Evolutionary conservation across 2,888 invertebrate genomes (phyloP).

Genomic region (Netelia virgata): DNA sequence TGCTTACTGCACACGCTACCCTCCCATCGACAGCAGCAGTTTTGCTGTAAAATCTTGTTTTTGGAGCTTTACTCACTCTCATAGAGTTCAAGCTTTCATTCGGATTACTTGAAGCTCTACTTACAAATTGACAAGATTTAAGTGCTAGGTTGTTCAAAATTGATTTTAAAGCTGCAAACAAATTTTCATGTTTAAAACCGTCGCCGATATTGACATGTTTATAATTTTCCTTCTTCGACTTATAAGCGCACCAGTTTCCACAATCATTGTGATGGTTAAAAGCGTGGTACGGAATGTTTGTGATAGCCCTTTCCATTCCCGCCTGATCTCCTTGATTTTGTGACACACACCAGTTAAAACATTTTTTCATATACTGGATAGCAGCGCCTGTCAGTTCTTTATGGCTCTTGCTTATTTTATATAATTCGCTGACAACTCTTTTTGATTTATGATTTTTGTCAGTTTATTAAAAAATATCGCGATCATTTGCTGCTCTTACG

Average conservation of each 20-base stretch:
- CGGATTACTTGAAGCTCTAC: conserved; percentile 65
- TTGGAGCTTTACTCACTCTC: conserved; percentile 67
- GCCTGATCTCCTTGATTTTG: conserved; percentile 58
- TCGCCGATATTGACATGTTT: conserved; percentile 62
- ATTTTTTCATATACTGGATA: conserved; percentile 64
- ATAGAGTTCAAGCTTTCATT: conserved; percentile 70
- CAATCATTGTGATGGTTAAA: conserved; percentile 68
- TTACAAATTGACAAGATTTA: conserved; percentile 59
- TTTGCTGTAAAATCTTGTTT: conserved; percentile 53
- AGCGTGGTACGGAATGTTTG: conserved; percentile 67
- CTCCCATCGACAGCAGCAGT: conserved; percentile 50
- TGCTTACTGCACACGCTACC: conserved; percentile 60
- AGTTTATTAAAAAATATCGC: conserved; percentile 70
- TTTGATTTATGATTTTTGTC: conserved; percentile 73
- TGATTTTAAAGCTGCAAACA: conserved; percentile 58
- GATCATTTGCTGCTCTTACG: conserved; percentile 58
- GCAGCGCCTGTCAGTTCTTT: conserved; percentile 63
- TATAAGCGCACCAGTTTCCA: conserved; percentile 66
- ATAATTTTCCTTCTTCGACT: conserved; percentile 61
- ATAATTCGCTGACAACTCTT: conserved; percentile 66
- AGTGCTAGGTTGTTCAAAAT: conserved; percentile 63
- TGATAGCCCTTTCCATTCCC: conserved; percentile 58
- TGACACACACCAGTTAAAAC: conserved; percentile 66
- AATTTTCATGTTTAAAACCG: conserved; percentile 62
- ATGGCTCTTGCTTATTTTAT: conserved; percentile 59